Evolutionary conservation across 2,888 invertebrate species (phyloP), one percentile per base, ranked within the genome.

Genomic region (Acrobasis suavella): DNA sequence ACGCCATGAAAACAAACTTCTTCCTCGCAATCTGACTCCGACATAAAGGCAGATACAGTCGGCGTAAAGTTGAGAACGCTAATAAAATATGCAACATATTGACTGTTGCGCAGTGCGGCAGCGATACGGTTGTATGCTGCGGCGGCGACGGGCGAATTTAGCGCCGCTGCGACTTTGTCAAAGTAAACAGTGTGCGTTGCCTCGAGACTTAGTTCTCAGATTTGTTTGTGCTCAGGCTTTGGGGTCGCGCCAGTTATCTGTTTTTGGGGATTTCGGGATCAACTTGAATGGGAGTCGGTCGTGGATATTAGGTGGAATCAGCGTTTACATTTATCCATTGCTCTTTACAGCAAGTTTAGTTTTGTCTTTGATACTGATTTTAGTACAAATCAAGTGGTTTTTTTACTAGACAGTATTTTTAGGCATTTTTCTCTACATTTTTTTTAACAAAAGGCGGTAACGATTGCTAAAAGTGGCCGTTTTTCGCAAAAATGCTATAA

Each of bases 1-100:
- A 55, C 22, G 22, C 17, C 5, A 56, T 56, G 56, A 9, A 56
- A 56, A 55, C 55, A 55, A 55, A 42, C 56, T 55, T 55, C 55
- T 58, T 46, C 60, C 15, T 54, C 14, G 42, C 60, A 15, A 55
- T 56, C 55, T 55, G 61, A 64, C 51, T 39, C 52, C 55, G 60
- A 60, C 32, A 69, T 69, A 69, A 75, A 74, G 71, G 42, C 75
- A 70, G 77, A 73, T 73, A 73, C 72, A 67, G 69, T 69, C 72
- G 63, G 65, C 71, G 69, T 72, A 70, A 73, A 78, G 74, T 78
- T 74, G 82, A 78, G 77, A 78, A 71, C 75, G 77, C 83, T 85
- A 83, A 85, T 91, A 86, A 91, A 91, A 90, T 91, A 91, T 91
- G 90, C 91, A 91, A 78, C 74, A 84, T 85, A 86, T 89, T 82